A percentile compares a stretch with the other conserved stretches of the same genome.
Conservation (phyloP, 2,113 vertebrate genomes). For the Epinephelus fuscoguttatus region DNA sequence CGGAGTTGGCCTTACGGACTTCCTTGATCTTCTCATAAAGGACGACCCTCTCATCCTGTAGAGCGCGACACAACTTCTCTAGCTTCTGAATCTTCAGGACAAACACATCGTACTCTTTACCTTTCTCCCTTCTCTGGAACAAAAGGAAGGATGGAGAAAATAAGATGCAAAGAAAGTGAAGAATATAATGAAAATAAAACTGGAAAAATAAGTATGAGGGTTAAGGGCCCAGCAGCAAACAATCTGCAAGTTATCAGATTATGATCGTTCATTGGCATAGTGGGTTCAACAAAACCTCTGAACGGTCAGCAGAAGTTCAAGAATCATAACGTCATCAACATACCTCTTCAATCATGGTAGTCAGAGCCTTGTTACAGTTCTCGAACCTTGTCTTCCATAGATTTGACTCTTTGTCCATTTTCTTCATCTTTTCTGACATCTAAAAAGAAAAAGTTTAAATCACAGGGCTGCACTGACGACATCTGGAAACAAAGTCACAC, state of each 20-base stretch:
- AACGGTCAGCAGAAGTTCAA: not conserved
- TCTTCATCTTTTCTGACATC: slow-evolving; percentile 98
- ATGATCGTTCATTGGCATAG: not conserved
- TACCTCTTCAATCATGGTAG: slow-evolving; percentile 97
- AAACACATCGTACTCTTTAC: slow-evolving; percentile 93
- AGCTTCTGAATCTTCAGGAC: slow-evolving; percentile 93
- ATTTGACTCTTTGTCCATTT: slow-evolving; percentile 93
- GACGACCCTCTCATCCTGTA: slow-evolving; percentile 93
- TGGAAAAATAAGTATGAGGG: not conserved
- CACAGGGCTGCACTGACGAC: not conserved
- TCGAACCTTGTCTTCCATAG: slow-evolving; percentile 96
- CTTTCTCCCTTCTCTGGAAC: slow-evolving; percentile 79
- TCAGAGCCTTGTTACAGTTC: slow-evolving; percentile 94
- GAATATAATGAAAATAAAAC: not conserved
- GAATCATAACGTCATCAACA: not conserved
- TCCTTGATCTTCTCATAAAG: slow-evolving; percentile 94
- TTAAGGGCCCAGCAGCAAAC: not conserved
- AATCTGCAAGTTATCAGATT: not conserved
- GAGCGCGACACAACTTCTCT: slow-evolving; percentile 92
- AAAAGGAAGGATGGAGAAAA: not conserved
- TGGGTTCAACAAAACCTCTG: not conserved
- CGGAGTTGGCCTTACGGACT: slow-evolving; percentile 75
- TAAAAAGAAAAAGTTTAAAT: slow-evolving; percentile 55
- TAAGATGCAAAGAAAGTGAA: not conserved
- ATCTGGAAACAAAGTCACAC: not conserved